Percentiles rank a stretch among this genome's conserved stretches.
phyloP scores from a whole-genome alignment of 2,113 vertebrate genomes.

The Centrocercus urophasianus region DNA sequence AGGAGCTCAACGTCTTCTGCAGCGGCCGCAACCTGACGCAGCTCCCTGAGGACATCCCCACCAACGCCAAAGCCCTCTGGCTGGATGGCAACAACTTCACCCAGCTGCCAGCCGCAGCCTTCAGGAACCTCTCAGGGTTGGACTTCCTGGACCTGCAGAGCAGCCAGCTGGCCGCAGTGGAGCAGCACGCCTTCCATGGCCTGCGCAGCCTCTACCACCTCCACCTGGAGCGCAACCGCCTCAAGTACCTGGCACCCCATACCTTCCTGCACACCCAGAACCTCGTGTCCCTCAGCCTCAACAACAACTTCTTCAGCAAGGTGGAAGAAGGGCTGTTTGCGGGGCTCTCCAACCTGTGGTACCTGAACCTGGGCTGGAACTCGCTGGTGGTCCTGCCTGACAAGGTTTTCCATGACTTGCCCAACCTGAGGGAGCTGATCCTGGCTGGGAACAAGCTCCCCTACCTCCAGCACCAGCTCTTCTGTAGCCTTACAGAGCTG shows the following conservation, averaged over 20 bases:
- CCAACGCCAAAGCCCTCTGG: constrained; percentile 84
- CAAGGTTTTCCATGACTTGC: constrained; percentile 85
- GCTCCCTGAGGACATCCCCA: constrained; percentile 82
- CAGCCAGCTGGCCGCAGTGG: constrained; percentile 82
- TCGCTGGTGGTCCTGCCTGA: constrained; percentile 90
- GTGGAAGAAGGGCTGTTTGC: constrained; percentile 89
- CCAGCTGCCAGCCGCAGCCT: constrained; percentile 77
- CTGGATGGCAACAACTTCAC: constrained; percentile 91
- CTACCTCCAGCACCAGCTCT: constrained; percentile 93
- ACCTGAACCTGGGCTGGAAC: constrained; percentile 95
- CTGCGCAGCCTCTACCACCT: constrained; percentile 85
- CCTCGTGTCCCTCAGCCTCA: constrained; percentile 89
- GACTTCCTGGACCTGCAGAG: constrained; percentile 93
- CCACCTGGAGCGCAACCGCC: constrained; percentile 88
- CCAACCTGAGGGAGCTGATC: constrained; percentile 87
- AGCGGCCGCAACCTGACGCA: constrained; percentile 85
- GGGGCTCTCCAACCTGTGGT: constrained; percentile 91
- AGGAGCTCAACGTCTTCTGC: constrained; percentile 92
- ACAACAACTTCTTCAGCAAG: constrained; percentile 88
- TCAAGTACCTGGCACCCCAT: constrained; percentile 80
- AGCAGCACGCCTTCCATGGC: constrained; percentile 86
- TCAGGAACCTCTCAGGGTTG: constrained; percentile 85
- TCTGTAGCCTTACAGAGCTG: constrained; percentile 88
- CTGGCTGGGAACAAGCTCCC: constrained; percentile 91
- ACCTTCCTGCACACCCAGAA: constrained; percentile 87